Conservation (phyloP, 2,888 invertebrate genomes). For the Temnothorax unifasciatus region DNA sequence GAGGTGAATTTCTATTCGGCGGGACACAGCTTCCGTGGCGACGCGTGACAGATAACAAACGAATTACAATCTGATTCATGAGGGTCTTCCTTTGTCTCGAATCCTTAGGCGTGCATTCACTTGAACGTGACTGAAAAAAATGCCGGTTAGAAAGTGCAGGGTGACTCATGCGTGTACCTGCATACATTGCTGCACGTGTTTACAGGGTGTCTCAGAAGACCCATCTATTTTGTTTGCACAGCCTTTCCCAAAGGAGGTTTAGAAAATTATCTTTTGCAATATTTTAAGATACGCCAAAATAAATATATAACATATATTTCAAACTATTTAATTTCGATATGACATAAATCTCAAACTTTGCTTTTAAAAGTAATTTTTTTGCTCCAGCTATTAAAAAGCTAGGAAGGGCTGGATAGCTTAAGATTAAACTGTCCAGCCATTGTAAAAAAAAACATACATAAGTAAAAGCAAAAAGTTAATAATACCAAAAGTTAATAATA, state of each 20-base stretch:
- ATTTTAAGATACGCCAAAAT: background rate
- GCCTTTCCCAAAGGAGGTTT: background rate
- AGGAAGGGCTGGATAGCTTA: no score
- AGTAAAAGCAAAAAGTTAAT: no score
- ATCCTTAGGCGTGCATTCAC: constrained; percentile 47
- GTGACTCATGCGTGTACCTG: constrained; percentile 41
- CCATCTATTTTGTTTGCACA: background rate
- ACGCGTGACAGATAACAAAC: background rate
- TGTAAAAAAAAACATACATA: no score
- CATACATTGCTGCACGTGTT: constrained; percentile 7
- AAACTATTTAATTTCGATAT: no score
- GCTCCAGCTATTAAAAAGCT: no score
- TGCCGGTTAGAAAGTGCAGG: constrained; percentile 64
- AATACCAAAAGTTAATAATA: no score
- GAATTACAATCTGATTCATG: background rate
- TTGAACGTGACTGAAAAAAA: constrained; percentile 55
- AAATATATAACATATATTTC: background rate
- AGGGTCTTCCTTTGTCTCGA: constrained; percentile 24
- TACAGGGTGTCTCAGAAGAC: constrained; percentile 18
- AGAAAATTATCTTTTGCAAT: background rate
- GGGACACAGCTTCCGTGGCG: background rate
- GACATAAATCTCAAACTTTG: background rate
- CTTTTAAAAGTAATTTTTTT: no score
- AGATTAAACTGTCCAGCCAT: no score
- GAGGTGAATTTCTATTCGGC: background rate